A percentile compares a stretch with the other conserved stretches of the same genome.
phyloP scores from a whole-genome alignment of 2,797 vertebrate species.

The Rhinophrynus dorsalis region DNA sequence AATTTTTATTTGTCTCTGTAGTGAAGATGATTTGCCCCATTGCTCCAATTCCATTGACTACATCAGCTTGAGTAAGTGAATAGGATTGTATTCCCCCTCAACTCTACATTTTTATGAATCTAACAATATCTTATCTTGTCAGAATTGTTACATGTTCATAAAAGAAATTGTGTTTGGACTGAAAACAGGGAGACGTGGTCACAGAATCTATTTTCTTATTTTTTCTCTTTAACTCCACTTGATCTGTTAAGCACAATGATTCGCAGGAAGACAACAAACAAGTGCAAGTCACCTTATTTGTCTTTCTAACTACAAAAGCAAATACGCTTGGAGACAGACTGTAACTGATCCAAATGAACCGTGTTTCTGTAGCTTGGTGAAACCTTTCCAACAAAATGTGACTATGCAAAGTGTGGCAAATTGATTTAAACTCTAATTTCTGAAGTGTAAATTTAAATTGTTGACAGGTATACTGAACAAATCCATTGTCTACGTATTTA shows the following conservation, averaged over 20 bases:
- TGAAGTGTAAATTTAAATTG: neutral
- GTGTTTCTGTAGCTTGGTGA: neutral
- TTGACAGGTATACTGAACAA: neutral
- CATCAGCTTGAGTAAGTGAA: no score
- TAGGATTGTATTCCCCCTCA: no score
- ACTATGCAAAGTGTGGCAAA: neutral
- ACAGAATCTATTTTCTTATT: neutral
- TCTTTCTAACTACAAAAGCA: slow-evolving; percentile 1
- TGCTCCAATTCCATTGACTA: no score
- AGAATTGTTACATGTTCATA: no score
- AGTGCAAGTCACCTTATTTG: neutral
- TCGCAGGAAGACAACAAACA: neutral
- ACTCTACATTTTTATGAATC: no score
- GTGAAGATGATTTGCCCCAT: no score
- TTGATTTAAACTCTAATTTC: neutral
- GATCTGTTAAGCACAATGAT: neutral
- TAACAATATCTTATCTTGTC: no score
- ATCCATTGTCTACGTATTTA: neutral
- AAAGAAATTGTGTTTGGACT: neutral
- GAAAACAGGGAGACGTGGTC: neutral
- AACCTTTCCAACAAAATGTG: neutral
- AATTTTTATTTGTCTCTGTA: no score
- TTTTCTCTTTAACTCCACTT: neutral
- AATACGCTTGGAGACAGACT: neutral
- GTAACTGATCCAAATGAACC: slow-evolving; percentile 6